Evolutionary conservation across 1,140 invertebrate species (phyloP).

Genomic region (Berghia stephanieae): DNA sequence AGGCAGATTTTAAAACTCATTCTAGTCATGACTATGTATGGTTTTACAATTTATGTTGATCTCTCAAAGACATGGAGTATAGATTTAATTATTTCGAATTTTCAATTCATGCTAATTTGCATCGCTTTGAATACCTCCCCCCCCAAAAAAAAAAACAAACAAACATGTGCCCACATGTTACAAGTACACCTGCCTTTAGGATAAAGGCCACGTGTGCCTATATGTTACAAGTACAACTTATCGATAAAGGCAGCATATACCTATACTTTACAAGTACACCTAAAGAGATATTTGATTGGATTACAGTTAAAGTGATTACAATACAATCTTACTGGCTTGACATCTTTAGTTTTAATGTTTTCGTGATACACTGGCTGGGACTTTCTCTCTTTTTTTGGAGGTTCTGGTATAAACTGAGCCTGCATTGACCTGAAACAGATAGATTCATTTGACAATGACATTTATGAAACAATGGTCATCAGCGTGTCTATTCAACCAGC

Average conservation of each 20-base stretch:
- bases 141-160: background rate
- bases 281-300: background rate
- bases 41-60: too few species aligned
- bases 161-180: background rate
- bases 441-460: background rate
- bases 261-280: background rate
- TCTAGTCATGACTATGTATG: background rate
- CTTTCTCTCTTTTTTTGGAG: conserved; percentile 40
- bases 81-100: background rate
- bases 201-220: too few species aligned
- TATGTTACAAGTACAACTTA: background rate
- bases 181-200: too few species aligned
- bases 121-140: background rate
- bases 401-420: conserved; percentile 45
- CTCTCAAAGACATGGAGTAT: background rate
- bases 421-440: conserved; percentile 38
- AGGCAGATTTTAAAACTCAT: background rate
- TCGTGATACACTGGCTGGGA: conserved; percentile 49
- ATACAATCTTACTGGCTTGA: conserved; percentile 34
- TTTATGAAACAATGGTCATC: background rate
- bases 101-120: background rate
- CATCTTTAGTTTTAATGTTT: conserved; percentile 40
- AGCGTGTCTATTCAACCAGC: conserved; percentile 1
- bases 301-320: background rate
- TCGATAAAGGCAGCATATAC: background rate